phyloP scores from a whole-genome alignment of 2,113 vertebrate species.

The Eretmochelys imbricata region DNA sequence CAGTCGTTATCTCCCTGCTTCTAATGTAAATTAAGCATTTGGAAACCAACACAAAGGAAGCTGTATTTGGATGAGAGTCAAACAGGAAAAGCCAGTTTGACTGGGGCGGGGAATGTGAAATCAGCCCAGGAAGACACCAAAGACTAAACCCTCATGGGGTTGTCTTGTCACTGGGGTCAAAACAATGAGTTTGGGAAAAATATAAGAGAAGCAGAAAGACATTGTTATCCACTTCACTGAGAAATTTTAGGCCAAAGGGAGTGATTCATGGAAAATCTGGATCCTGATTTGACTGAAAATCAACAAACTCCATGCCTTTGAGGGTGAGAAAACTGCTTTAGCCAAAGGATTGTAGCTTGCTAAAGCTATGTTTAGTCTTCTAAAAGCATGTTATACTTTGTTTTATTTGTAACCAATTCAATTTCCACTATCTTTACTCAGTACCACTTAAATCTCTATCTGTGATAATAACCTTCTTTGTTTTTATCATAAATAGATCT shows the following conservation, averaged over 20 bases:
- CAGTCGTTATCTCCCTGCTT: too few relatives aligned
- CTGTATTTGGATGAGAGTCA: too few relatives aligned
- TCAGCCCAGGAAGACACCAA: too few relatives aligned
- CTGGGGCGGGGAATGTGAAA: too few relatives aligned
- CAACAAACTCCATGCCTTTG: background rate
- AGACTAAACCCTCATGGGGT: too few relatives aligned
- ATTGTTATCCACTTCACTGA: background rate
- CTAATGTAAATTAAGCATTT: too few relatives aligned
- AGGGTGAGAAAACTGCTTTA: background rate
- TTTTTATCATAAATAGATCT: background rate
- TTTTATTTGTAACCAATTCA: background rate
- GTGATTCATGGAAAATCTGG: background rate
- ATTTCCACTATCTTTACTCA: background rate
- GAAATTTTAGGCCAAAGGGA: background rate
- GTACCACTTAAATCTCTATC: background rate
- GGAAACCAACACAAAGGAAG: too few relatives aligned
- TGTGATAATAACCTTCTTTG: too few relatives aligned
- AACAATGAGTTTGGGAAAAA: background rate
- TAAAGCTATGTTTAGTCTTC: background rate
- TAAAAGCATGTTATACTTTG: background rate
- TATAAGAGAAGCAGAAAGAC: background rate
- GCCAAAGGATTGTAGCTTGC: background rate
- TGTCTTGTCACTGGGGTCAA: too few relatives aligned
- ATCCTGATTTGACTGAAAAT: background rate
- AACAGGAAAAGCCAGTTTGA: too few relatives aligned